Percentiles rank a stretch among this genome's conserved stretches.
These are phyloP conservation scores for Xylocopa sonorina DNA, from an alignment of 1,140 invertebrate species.

Conservation along the genomic window DNA sequence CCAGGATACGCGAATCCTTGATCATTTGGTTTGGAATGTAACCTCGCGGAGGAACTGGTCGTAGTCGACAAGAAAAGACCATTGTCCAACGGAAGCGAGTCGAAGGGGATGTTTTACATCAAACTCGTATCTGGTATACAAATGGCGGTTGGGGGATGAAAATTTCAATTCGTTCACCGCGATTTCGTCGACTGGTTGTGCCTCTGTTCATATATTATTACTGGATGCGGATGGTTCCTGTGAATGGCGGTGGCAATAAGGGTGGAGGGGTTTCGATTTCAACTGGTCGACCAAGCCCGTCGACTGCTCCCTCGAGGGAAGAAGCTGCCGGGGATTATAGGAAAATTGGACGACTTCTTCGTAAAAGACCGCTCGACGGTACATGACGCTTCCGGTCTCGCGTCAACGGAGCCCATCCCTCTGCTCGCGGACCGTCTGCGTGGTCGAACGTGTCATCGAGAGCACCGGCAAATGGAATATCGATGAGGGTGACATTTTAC, in stretches of 20 bases:
- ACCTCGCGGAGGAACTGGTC: too few species aligned
- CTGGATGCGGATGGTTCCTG: constrained; percentile 10
- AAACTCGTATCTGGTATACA: constrained; percentile 7
- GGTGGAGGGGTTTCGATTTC: constrained; percentile 18
- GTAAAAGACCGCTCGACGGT: constrained; percentile 9
- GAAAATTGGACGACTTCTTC: constrained; percentile 63
- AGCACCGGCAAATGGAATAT: constrained; percentile 61
- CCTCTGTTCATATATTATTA: constrained; percentile 33
- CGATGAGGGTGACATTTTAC: constrained; percentile 53
- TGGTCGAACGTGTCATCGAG: constrained; percentile 44
- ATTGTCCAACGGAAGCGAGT: neutral
- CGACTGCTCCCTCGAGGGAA: constrained; percentile 5
- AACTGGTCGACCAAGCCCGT: neutral
- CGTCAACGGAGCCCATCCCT: constrained; percentile 24
- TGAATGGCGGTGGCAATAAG: constrained; percentile 3
- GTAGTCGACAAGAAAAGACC: neutral
- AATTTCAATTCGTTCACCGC: constrained; percentile 32
- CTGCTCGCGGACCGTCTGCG: constrained; percentile 17
- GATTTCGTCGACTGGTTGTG: neutral
- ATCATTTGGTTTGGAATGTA: neutral
- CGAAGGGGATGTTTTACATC: constrained; percentile 5
- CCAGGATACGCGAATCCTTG: neutral
- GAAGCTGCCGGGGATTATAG: constrained; percentile 62
- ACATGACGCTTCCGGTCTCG: constrained; percentile 40
- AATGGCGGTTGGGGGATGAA: neutral